Conservation (phyloP, 1,140 invertebrate species). For the Drosophila micromelanica region DNA sequence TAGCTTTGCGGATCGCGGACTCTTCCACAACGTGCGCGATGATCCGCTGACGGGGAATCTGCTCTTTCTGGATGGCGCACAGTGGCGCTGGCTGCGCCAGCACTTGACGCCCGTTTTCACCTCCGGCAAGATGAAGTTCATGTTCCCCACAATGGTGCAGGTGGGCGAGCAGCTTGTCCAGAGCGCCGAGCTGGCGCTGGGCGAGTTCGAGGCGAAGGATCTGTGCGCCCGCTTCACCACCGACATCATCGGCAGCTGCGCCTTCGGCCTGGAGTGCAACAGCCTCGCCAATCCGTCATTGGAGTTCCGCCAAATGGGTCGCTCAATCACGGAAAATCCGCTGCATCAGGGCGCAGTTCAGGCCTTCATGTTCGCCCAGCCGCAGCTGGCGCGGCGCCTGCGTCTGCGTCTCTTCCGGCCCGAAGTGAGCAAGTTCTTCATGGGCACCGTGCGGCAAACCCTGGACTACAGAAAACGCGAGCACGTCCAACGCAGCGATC, state of each 20-base stretch:
- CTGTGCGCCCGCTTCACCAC: conserved; percentile 87
- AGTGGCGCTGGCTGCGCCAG: conserved; percentile 86
- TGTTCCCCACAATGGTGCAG: conserved; percentile 75
- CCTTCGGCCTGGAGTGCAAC: conserved; percentile 85
- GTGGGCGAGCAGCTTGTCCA: neutral
- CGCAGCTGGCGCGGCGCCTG: conserved; percentile 48
- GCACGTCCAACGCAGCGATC: conserved; percentile 82
- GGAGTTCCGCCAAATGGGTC: conserved; percentile 84
- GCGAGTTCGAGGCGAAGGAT: conserved; percentile 86
- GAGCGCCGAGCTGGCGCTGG: conserved; percentile 65
- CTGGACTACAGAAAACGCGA: conserved; percentile 83
- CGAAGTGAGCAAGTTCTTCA: conserved; percentile 82
- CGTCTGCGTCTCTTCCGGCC: conserved; percentile 61
- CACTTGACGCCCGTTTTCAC: conserved; percentile 86
- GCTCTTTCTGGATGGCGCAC: conserved; percentile 84
- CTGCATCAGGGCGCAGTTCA: conserved; percentile 41
- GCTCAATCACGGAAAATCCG: conserved; percentile 48
- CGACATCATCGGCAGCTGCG: conserved; percentile 86
- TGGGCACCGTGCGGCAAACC: conserved; percentile 73
- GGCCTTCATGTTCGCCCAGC: conserved; percentile 53
- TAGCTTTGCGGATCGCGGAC: conserved; percentile 81
- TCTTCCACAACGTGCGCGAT: conserved; percentile 85
- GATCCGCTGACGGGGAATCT: conserved; percentile 86
- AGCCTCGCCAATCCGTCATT: conserved; percentile 84
- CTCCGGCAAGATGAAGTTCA: conserved; percentile 86